These are phyloP conservation scores for Drosophila demipolita DNA, from an alignment of 2,888 invertebrate species.

Conservation along the genomic window DNA sequence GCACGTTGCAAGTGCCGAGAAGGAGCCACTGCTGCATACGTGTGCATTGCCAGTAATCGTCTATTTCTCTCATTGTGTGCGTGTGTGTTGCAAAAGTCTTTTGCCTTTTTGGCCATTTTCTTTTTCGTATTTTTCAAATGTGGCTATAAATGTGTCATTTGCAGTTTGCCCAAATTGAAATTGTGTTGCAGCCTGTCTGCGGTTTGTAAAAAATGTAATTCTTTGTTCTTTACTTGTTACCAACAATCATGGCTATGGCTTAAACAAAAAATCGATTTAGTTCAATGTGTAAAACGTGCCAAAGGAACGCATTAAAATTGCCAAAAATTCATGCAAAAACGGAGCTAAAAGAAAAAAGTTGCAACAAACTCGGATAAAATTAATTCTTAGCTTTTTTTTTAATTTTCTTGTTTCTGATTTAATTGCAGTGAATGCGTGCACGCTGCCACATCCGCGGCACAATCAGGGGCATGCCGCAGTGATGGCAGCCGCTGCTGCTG, in stretches of 20 bases:
- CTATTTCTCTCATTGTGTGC: not conserved
- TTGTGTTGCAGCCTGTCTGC: constrained; percentile 47
- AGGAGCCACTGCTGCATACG: constrained; percentile 16
- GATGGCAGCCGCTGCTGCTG: constrained; percentile 35
- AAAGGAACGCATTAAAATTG: constrained; percentile 40
- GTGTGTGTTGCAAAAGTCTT: constrained; percentile 7
- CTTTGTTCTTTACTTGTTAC: too few relatives aligned
- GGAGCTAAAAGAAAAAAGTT: not conserved
- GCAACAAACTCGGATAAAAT: not conserved
- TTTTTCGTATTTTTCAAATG: constrained; percentile 21
- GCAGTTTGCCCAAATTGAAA: constrained; percentile 57
- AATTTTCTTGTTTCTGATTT: not conserved
- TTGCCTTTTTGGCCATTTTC: constrained; percentile 15
- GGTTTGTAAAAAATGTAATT: constrained; percentile 10
- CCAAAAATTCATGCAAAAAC: constrained; percentile 44
- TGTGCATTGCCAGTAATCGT: constrained; percentile 29
- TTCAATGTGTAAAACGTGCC: constrained; percentile 23
- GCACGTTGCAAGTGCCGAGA: constrained; percentile 10
- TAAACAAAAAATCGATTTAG: constrained; percentile 36
- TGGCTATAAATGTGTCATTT: constrained; percentile 60
- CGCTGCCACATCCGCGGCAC: constrained; percentile 85
- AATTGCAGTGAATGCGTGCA: constrained; percentile 83
- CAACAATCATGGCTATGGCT: constrained; percentile 25
- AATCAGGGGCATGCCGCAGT: constrained; percentile 76
- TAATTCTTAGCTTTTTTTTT: not conserved